Percentiles rank a stretch among this genome's conserved stretches.
These are phyloP conservation scores for Synodontis membranacea DNA, from an alignment of 2,113 vertebrate genomes.

Conservation along the genomic window DNA sequence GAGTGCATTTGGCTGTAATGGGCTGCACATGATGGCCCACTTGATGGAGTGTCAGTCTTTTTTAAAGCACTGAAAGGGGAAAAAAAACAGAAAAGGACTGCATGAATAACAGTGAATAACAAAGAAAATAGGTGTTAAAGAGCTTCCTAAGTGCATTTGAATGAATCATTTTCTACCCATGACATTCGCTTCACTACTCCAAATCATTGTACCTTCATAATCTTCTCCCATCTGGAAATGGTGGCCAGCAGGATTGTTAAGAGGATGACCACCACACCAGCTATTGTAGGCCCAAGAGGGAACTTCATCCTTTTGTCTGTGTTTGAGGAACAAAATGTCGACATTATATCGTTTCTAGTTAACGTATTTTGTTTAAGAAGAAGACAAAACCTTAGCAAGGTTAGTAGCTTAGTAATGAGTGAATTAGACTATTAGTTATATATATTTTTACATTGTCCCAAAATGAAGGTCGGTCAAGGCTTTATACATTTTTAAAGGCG, in stretches of 20 bases:
- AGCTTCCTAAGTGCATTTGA: background rate
- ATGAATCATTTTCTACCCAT: background rate
- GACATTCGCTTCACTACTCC: slow-evolving; percentile 57
- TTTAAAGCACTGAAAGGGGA: slow-evolving; percentile 52
- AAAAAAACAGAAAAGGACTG: slow-evolving; percentile 26
- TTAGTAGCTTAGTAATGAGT: background rate
- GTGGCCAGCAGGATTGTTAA: slow-evolving; percentile 65
- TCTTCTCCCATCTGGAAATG: slow-evolving; percentile 64
- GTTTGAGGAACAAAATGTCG: background rate
- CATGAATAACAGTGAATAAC: background rate
- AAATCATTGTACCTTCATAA: slow-evolving; percentile 54
- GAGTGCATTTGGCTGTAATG: background rate
- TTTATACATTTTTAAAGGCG: background rate
- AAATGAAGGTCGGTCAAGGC: background rate
- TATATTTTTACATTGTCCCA: background rate
- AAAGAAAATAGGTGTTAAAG: background rate
- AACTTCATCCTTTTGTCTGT: slow-evolving; percentile 66
- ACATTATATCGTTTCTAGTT: background rate
- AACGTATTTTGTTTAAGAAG: no score
- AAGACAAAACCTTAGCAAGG: background rate
- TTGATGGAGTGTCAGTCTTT: slow-evolving; percentile 18
- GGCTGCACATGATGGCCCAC: background rate
- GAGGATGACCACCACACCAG: slow-evolving; percentile 68
- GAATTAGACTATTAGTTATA: background rate
- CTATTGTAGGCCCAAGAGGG: slow-evolving; percentile 67